Percentiles rank a stretch among this genome's conserved stretches.
phyloP scores from a whole-genome alignment of 2,797 vertebrate species.

The Pangasius mekongensis region DNA sequence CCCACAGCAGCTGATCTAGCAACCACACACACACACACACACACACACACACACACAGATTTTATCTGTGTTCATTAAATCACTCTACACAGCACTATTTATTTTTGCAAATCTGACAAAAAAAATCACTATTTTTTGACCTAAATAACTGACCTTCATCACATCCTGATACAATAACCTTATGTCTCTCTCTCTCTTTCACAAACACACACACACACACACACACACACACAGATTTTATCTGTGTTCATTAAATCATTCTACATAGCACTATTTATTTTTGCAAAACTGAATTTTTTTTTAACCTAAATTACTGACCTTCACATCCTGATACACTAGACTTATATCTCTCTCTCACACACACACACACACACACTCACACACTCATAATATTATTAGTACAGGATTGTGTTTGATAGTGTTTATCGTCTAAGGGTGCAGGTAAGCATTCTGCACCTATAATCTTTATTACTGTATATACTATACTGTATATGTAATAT shows the following conservation, averaged over 20 bases:
- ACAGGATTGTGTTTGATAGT: neutral
- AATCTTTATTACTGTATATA: neutral
- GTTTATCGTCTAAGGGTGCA: neutral
- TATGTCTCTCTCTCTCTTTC: neutral
- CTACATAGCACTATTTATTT: neutral
- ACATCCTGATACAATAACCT: neutral
- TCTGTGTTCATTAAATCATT: neutral
- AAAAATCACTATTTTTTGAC: neutral
- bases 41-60: neutral
- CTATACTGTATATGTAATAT: neutral
- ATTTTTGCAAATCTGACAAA: neutral
- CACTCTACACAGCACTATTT: neutral
- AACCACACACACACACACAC: conserved; percentile 9
- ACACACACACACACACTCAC: neutral
- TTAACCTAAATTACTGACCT: neutral
- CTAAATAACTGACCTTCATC: neutral
- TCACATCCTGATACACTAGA: neutral
- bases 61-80: neutral
- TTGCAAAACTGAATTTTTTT: neutral
- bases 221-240: neutral
- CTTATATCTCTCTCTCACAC: neutral
- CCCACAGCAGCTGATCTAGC: conserved; percentile 3
- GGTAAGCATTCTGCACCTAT: neutral
- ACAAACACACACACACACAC: neutral
- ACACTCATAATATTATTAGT: neutral